Base-by-base conservation (phyloP, 1,140 invertebrate species). In the Lutraria rhynchaena region DNA sequence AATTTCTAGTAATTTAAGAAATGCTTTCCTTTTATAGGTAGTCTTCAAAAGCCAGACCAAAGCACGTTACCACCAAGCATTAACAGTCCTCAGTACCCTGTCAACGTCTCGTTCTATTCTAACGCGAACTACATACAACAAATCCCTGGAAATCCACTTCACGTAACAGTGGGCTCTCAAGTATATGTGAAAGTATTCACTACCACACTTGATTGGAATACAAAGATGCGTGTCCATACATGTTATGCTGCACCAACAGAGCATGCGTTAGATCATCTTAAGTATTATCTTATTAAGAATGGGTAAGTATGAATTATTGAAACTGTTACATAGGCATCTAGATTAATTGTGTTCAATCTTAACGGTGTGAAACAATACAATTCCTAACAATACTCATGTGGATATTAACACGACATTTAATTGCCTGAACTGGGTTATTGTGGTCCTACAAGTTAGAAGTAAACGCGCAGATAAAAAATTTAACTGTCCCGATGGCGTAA, bases 171-270 rank as follows among this genome's bases (percentile, higher is more conserved):
- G n/a, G 83, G 83, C 5, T 24, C 57, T 9, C 55, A 85, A 15
- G 58, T 82, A 11, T 85, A 85, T 19, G 83, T 85, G 22, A 73
- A 78, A 31, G 74, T 81, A 3, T 69, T 67, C 31, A 85, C 80
- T 7, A 46, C 35, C 29, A 49, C 81, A 24, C 51, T 35, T 0
- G 51, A 78, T 24, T 67, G 69, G 46, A 53, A 55, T 13, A 31
- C 74, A 5, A 78, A 73, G 29, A 85, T 82, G 83, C 65, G 80
- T 0, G 53, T 85, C 1, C 51, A 70, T 11, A 24, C 65, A 3
- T 84, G 83, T 24, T 84, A 71, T 61, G 61, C 67, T 0, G 70
- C 63, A 19, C 80, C 80, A 37, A 35, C 58, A 0, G 3, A 22
- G 0, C 41, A 51, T n/a, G 33, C 74, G 0, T 37, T 51, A 0